Evolutionary conservation across 2,113 vertebrate genomes (phyloP).

Genomic region (Eudorcas thomsonii): DNA sequence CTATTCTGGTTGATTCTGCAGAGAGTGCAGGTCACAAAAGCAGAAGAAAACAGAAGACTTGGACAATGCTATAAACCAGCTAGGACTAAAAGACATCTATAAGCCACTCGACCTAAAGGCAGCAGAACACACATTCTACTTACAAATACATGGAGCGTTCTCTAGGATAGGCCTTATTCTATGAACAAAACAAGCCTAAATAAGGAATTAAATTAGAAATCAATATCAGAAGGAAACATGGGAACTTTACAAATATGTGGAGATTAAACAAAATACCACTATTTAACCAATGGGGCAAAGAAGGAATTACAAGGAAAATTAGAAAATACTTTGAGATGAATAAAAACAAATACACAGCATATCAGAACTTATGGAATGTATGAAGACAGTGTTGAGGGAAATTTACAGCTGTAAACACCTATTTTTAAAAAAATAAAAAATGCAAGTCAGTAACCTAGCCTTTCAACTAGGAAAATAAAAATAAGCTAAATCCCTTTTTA

Average conservation of each 20-base stretch:
- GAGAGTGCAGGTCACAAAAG: background rate
- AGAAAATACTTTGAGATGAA: background rate
- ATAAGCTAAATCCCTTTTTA: background rate
- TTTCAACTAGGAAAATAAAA: background rate
- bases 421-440: background rate
- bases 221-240: background rate
- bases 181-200: background rate
- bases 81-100: background rate
- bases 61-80: background rate
- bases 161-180: background rate
- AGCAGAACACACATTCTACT: background rate
- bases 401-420: background rate
- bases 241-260: background rate
- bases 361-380: background rate
- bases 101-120: background rate
- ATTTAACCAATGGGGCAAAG: background rate
- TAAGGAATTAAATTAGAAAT: conserved; percentile 6
- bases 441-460: background rate
- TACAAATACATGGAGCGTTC: background rate
- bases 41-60: background rate
- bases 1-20: background rate
- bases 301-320: background rate
- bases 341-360: background rate
- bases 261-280: background rate
- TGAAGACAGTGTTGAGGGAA: background rate